Evolutionary conservation across 2,113 vertebrate species (phyloP), one percentile per base, ranked within the genome.

Genomic region (Desmodus rotundus): DNA sequence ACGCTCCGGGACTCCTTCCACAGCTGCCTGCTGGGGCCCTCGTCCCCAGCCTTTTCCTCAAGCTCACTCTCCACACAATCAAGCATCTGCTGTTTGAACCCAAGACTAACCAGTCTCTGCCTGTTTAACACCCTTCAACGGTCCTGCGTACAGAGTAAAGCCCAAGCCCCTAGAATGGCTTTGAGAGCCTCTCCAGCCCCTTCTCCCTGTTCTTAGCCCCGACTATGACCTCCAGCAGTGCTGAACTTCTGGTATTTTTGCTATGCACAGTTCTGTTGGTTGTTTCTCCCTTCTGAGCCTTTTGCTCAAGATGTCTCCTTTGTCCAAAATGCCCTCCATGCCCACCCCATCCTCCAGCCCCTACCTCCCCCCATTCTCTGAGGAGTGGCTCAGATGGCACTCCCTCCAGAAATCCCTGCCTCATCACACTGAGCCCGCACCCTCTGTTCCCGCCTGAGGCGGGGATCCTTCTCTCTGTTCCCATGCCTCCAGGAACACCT

Each of bases 391-490:
- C 45, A 68, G 36, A 45, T 19, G 9, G n/a, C 36, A 20, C 17
- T 20, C 45, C 77, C 36, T 96, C 81, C 10, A n/a, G 56, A 47
- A 76, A 96, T 24, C 13, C 33, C 20, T 19, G 10, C 9, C 83
- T 84, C 15, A 0, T n/a, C 15, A 3, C 41, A 22, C 10, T 1
- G 38, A 80, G 22, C 5, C 50, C 24, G 12, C 28, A 0, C 19
- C 31, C 10, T 43, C 87, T 6, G 0, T 15, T 13, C 56, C 22
- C 22, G 3, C 5, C 45, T 4, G 20, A 0, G 13, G 14, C 11
- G 19, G 20, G 26, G 14, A 11, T 11, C 3, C 24, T 78, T 36
- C 22, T n/a, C 31, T 74, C 68, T 63, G 31, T 70, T n/a, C 38
- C 33, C 12, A 7, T 36, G 67, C 61, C 52, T 77, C 15, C 31